phyloP scores from a whole-genome alignment of 2,113 vertebrate species.

The Mastomys natalensis region DNA sequence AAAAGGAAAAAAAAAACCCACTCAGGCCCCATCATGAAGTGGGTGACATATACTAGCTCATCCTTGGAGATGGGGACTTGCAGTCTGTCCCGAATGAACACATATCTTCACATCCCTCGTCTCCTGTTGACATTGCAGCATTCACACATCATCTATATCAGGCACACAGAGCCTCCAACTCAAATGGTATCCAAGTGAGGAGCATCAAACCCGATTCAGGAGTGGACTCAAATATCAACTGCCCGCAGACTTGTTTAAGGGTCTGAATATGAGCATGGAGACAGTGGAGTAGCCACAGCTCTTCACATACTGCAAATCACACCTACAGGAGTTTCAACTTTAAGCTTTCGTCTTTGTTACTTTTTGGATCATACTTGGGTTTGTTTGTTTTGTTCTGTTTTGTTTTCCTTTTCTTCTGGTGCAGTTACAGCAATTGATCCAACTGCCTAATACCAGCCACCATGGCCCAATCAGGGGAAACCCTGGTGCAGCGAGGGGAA shows the following conservation, averaged over 20 bases:
- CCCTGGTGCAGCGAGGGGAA: not conserved
- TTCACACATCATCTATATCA: conserved; percentile 17
- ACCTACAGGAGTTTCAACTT: not conserved
- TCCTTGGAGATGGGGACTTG: not conserved
- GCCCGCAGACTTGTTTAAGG: conserved; percentile 40
- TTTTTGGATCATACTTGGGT: not conserved
- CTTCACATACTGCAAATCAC: not conserved
- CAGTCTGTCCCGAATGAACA: conserved; percentile 21
- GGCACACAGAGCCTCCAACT: not conserved
- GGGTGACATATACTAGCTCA: not conserved
- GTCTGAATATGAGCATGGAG: not conserved
- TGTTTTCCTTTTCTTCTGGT: not conserved
- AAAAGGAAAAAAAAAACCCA: not conserved
- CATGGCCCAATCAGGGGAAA: not conserved
- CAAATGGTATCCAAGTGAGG: conserved; percentile 13
- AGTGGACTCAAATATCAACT: conserved; percentile 40
- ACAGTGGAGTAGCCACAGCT: not conserved
- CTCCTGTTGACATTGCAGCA: conserved; percentile 7
- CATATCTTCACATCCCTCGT: conserved; percentile 16
- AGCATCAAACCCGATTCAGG: not conserved
- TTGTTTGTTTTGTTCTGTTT: not conserved
- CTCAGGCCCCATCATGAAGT: not conserved
- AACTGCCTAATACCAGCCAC: not conserved
- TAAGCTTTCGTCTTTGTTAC: not conserved
- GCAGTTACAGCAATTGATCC: not conserved